These are phyloP conservation scores for Drosophila picticornis DNA, from an alignment of 2,888 invertebrate species.

Conservation along the genomic window DNA sequence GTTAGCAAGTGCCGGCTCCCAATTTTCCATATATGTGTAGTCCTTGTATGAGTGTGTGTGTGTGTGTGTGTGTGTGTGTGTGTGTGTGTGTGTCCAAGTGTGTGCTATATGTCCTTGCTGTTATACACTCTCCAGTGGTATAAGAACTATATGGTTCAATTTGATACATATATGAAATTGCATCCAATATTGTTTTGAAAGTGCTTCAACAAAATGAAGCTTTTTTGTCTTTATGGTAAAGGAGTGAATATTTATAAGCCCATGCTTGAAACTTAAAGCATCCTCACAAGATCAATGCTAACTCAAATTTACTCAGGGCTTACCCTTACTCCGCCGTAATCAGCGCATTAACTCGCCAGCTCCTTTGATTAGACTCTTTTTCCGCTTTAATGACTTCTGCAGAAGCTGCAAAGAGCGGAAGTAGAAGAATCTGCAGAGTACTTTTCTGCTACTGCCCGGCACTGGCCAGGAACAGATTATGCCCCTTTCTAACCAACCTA, in stretches of 20 bases:
- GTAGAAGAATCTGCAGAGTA: not conserved
- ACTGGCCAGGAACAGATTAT: not conserved
- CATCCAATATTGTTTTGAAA: not conserved
- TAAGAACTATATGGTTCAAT: not conserved
- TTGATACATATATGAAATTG: not conserved
- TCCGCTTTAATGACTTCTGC: not conserved
- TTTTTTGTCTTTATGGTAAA: not conserved
- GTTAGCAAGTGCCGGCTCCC: slow-evolving; percentile 81
- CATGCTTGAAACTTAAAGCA: not conserved
- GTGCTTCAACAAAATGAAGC: not conserved
- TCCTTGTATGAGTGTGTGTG: slow-evolving; percentile 5
- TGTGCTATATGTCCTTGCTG: slow-evolving; percentile 65
- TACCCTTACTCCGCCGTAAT: not conserved
- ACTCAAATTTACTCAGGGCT: not conserved
- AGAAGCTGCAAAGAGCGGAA: not conserved
- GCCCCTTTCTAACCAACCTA: not conserved
- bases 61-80: slow-evolving; percentile 37
- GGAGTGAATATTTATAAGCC: not conserved
- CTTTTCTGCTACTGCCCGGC: too few relatives aligned
- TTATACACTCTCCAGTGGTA: slow-evolving; percentile 31
- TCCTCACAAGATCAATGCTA: not conserved
- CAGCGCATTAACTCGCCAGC: not conserved
- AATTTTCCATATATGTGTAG: slow-evolving; percentile 37
- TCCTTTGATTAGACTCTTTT: not conserved
- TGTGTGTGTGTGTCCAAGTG: slow-evolving; percentile 27